Percentiles rank a stretch among this genome's conserved stretches.
Evolutionary conservation across 1,140 invertebrate species (phyloP).

Genomic region (Dufourea novaeangliae): DNA sequence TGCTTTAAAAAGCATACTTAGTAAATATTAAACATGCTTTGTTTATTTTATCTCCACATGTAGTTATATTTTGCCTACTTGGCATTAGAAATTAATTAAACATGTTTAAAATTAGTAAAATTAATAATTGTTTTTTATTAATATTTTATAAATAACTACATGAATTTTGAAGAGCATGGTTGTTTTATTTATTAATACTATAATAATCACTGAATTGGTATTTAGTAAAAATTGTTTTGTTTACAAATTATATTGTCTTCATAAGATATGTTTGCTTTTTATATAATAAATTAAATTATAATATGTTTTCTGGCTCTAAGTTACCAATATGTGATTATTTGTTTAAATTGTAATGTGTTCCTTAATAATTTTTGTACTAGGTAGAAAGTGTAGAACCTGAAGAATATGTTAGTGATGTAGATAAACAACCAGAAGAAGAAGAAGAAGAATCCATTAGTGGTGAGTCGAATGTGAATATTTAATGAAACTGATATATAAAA

Average conservation of each 20-base stretch:
- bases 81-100: too few relatives aligned
- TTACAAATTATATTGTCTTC: background rate
- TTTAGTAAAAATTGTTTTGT: background rate
- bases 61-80: too few relatives aligned
- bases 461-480: conserved; percentile 55
- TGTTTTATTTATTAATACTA: background rate
- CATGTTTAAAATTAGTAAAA: too few relatives aligned
- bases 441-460: conserved; percentile 77
- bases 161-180: background rate
- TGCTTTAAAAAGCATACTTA: background rate
- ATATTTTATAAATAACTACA: too few relatives aligned
- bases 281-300: background rate
- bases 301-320: background rate
- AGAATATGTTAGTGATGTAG: conserved; percentile 70
- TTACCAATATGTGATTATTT: background rate
- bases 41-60: background rate
- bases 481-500: conserved; percentile 1
- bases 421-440: conserved; percentile 64
- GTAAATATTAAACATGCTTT: conserved; percentile 21
- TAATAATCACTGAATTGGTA: background rate
- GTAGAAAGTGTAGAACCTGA: conserved; percentile 71
- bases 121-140: too few relatives aligned
- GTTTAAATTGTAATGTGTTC: conserved; percentile 1
- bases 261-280: background rate
- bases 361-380: conserved; percentile 44